Evolutionary conservation across 2,888 invertebrate species (phyloP), one percentile per base, ranked within the genome.

Genomic region (Cataglyphis livida): DNA sequence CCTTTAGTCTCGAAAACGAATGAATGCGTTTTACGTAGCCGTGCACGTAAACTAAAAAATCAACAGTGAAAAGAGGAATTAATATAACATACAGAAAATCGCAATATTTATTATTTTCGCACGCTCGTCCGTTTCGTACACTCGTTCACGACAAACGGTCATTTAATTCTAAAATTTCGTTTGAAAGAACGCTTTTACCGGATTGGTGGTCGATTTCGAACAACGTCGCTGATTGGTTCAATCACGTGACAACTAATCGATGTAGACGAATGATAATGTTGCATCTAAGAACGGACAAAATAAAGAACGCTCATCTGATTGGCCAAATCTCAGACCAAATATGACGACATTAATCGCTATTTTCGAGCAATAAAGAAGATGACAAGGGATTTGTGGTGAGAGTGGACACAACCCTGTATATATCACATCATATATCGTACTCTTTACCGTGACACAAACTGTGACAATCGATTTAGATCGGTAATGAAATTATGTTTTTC

Each of bases 91-190:
- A 35, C 21, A 18, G 12, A 21, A 54, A 48, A 18, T 6, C 7
- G 7, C 3, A 25, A 51, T 25, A 64, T 64, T 75, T 25, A 41
- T 6, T 65, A n/a, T n/a, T 38, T 38, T 2, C 35, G 12, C 10
- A 71, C 25, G 18, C 57, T 25, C 7, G 18, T 35, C 3, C 25
- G 2, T 28, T 15, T 7, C 12, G 41, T 12, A 32, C 3, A 21
- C 32, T 35, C 35, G 25, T 15, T 21, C 25, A 12, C 38, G 35
- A 62, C 25, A 51, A 75, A 75, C 75, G 65, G 75, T 61, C 44
- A 59, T 59, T 48, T 35, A 51, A 65, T 65, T 51, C 75, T 75
- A n/a, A 38, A 75, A 75, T 65, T 65, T 65, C 1, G 66, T 54
- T 65, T 75, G 35, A 21, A 21, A 12, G 6, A 7, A 61, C 44